Evolutionary conservation across 1,140 invertebrate species (phyloP).

Genomic region (Pissodes strobi): DNA sequence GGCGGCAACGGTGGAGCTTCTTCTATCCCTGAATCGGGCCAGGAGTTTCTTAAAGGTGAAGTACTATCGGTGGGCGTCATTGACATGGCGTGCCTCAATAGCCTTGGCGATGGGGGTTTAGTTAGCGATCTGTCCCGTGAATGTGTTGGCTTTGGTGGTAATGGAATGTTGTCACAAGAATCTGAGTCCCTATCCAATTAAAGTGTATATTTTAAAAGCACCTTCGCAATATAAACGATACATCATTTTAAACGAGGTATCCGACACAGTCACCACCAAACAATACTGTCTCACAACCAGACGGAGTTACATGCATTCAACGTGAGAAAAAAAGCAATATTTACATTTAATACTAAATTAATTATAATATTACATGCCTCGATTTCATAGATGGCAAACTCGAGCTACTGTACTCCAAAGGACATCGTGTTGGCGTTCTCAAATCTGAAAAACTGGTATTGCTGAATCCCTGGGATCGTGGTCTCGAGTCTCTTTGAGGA

Average conservation of each 20-base stretch:
- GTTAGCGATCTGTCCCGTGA: conserved; percentile 60
- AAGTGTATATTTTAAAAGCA: too few species aligned
- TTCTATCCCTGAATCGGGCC: conserved; percentile 60
- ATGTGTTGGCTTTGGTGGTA: conserved; percentile 62
- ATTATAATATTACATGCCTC: too few species aligned
- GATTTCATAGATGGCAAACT: conserved; percentile 54
- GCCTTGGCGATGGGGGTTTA: conserved; percentile 65
- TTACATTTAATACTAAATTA: too few species aligned
- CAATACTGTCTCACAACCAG: too few species aligned
- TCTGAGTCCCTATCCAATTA: conserved; percentile 46
- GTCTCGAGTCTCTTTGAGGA: conserved; percentile 62
- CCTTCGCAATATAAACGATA: too few species aligned
- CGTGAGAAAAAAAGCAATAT: too few species aligned
- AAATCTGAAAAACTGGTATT: conserved; percentile 47
- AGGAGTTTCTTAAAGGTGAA: conserved; percentile 60
- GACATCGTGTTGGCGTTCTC: conserved; percentile 53
- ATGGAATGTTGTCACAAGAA: conserved; percentile 50
- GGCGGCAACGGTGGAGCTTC: conserved; percentile 66
- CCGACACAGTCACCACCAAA: too few species aligned
- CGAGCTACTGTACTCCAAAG: conserved; percentile 52
- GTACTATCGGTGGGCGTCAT: conserved; percentile 57
- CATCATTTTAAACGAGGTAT: too few species aligned
- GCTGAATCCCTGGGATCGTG: conserved; percentile 62
- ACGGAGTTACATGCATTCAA: too few species aligned
- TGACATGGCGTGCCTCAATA: conserved; percentile 60